Conservation (phyloP, 2,113 vertebrate genomes). For the Hyperoodon ampullatus region DNA sequence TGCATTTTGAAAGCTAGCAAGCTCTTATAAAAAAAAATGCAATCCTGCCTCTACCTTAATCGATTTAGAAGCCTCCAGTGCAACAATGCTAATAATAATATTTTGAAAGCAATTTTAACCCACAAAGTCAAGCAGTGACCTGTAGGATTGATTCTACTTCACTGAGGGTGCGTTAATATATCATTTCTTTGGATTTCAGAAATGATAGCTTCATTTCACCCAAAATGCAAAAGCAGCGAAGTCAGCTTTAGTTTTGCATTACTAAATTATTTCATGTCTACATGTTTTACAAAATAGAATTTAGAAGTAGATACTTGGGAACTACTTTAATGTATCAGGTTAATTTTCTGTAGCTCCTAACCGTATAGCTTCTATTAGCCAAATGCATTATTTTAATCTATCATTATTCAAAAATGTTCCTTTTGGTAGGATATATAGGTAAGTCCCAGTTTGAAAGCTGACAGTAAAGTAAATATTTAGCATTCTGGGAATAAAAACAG, state of each 20-base stretch:
- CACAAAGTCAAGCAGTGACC: slow-evolving; percentile 61
- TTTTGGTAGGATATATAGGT: not conserved
- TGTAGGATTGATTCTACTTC: slow-evolving; percentile 75
- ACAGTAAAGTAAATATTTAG: slow-evolving; percentile 1
- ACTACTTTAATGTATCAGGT: not conserved
- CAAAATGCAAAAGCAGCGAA: slow-evolving; percentile 52
- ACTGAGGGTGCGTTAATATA: slow-evolving; percentile 62
- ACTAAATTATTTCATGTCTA: not conserved
- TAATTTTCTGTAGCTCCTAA: slow-evolving; percentile 40
- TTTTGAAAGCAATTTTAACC: slow-evolving; percentile 79
- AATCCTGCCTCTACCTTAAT: slow-evolving; percentile 50
- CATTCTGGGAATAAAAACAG: not conserved
- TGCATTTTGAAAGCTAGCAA: slow-evolving; percentile 60
- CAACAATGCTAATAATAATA: slow-evolving; percentile 74
- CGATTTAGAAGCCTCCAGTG: slow-evolving; percentile 52
- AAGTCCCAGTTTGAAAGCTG: not conserved
- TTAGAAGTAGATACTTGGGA: slow-evolving; percentile 5
- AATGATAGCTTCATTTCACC: slow-evolving; percentile 49
- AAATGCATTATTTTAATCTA: slow-evolving; percentile 15
- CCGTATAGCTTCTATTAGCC: not conserved
- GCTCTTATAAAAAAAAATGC: slow-evolving; percentile 63
- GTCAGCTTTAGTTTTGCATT: slow-evolving; percentile 22
- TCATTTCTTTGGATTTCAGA: slow-evolving; percentile 39
- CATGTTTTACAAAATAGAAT: not conserved
- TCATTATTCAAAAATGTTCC: not conserved